Percentiles rank a stretch among this genome's conserved stretches.
phyloP scores from a whole-genome alignment of 2,888 invertebrate genomes.

The Lamellibrachia columna region DNA sequence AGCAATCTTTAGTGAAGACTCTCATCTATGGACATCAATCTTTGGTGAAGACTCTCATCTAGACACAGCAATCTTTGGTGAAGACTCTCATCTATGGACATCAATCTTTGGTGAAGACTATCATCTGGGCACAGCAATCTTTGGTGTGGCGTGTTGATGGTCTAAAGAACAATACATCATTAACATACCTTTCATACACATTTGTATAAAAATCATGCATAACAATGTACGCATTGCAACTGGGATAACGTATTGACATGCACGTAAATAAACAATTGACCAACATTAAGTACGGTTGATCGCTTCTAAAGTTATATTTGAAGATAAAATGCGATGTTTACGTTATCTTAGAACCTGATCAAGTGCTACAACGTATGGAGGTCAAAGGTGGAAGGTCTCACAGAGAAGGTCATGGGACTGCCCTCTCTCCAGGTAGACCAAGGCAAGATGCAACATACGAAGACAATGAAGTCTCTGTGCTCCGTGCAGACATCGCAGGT shows the following conservation, averaged over 20 bases:
- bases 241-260: neutral
- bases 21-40: no score
- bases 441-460: neutral
- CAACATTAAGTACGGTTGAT: neutral
- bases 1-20: no score
- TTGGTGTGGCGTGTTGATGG: no score
- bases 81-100: no score
- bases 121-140: no score
- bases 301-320: neutral
- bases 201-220: neutral
- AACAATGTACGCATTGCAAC: neutral
- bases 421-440: slow-evolving; percentile 18
- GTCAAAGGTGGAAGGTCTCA: neutral
- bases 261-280: neutral
- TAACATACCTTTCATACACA: no score
- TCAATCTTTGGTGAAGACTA: no score
- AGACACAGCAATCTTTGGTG: no score
- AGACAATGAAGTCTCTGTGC: slow-evolving; percentile 17
- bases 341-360: neutral
- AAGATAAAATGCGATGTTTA: neutral
- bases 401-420: neutral
- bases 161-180: no score
- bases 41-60: no score
- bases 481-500: neutral
- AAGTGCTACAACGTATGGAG: slow-evolving; percentile 23